Conservation (phyloP, 2,797 vertebrate genomes). For the Miichthys miiuy region DNA sequence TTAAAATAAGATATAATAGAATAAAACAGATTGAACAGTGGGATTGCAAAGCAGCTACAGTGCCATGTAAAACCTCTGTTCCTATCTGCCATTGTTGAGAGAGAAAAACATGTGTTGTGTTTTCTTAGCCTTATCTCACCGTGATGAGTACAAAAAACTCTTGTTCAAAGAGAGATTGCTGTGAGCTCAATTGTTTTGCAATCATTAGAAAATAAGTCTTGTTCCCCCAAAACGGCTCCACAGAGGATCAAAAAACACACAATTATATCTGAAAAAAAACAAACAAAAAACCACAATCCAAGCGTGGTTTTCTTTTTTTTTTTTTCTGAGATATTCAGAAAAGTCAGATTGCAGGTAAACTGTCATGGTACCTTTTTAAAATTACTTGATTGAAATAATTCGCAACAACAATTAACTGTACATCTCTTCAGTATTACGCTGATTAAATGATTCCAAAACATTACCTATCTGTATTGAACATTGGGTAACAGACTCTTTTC, state of each 20-base stretch:
- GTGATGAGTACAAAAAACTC: slow-evolving; percentile 5
- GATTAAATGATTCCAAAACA: slow-evolving; percentile 12
- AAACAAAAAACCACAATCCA: background rate
- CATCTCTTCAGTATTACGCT: background rate
- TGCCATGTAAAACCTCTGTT: slow-evolving; percentile 4
- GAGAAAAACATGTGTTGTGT: background rate
- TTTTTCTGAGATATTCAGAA: slow-evolving; percentile 5
- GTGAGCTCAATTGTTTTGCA: slow-evolving; percentile 12
- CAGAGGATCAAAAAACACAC: background rate
- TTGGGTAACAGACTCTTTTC: background rate
- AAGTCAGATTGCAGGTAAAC: slow-evolving; percentile 10
- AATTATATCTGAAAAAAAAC: background rate
- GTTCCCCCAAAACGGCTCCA: background rate
- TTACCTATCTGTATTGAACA: slow-evolving; percentile 1
- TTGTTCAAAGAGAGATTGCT: slow-evolving; percentile 24
- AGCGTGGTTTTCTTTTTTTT: background rate
- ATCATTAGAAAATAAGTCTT: background rate
- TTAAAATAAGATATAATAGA: background rate
- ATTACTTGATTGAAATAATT: slow-evolving; percentile 14
- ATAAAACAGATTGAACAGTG: background rate
- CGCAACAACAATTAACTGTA: background rate
- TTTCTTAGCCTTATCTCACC: slow-evolving; percentile 24
- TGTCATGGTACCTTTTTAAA: background rate
- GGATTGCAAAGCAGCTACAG: background rate
- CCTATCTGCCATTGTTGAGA: slow-evolving; percentile 6